A percentile compares a stretch with the other conserved stretches of the same genome.
Conservation (phyloP, 2,113 vertebrate genomes). For the Vidua chalybeata region DNA sequence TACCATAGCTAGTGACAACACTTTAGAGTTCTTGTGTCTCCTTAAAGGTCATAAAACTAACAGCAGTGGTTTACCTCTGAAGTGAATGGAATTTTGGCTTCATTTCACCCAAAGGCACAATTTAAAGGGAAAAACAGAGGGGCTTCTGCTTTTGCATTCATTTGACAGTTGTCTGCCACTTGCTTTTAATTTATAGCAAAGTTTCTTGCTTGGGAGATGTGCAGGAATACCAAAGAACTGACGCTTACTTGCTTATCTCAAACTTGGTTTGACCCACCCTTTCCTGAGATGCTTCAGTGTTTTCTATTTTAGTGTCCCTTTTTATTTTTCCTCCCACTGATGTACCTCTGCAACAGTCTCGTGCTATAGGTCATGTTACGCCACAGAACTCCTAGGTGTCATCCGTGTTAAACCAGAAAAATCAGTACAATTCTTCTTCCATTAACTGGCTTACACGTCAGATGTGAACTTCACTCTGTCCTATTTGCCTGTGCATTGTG, state of each 20-base stretch:
- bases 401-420: not conserved
- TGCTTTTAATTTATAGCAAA: not conserved
- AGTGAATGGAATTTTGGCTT: not conserved
- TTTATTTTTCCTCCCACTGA: not conserved
- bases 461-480: not conserved
- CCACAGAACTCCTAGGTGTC: not conserved
- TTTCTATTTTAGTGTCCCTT: conserved; percentile 1
- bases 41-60: not conserved
- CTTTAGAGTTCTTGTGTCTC: not conserved
- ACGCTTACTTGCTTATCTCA: conserved; percentile 13
- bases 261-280: not conserved
- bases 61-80: not conserved
- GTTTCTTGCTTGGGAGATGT: not conserved
- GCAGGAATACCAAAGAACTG: not conserved
- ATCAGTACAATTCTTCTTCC: not conserved
- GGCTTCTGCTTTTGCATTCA: not conserved
- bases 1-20: not conserved
- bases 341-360: not conserved
- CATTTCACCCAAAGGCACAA: not conserved
- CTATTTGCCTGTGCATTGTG: not conserved
- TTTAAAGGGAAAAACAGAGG: not conserved
- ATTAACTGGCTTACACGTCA: not conserved
- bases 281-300: conserved; percentile 45
- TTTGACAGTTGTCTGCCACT: not conserved
- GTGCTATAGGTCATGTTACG: not conserved